Conservation (phyloP, 2,888 invertebrate genomes). For the Eucera pruinosa region DNA sequence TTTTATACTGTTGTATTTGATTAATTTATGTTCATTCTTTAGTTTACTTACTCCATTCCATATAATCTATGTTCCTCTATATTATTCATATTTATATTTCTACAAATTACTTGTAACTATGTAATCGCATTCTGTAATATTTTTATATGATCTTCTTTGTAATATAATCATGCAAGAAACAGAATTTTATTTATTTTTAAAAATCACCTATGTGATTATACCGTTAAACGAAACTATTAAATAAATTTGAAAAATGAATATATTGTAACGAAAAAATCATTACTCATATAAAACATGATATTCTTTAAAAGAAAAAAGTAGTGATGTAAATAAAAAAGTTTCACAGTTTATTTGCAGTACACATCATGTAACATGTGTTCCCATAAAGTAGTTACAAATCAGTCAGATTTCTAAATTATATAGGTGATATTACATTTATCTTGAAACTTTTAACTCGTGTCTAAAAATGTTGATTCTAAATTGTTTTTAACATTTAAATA, state of each 20-base stretch:
- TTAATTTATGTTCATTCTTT: conserved; percentile 18
- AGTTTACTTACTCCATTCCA: too few relatives aligned
- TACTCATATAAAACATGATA: conserved; percentile 19
- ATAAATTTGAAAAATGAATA: conserved; percentile 7
- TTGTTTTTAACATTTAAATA: conserved; percentile 8
- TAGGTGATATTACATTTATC: conserved; percentile 17
- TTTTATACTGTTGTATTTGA: conserved; percentile 18
- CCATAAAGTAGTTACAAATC: conserved; percentile 33
- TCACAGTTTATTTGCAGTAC: conserved; percentile 44
- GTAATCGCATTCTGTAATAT: conserved; percentile 14
- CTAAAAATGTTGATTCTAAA: conserved; percentile 10
- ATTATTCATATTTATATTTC: conserved; percentile 13
- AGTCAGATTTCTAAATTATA: conserved; percentile 25
- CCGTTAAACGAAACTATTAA: not conserved
- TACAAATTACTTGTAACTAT: conserved; percentile 13
- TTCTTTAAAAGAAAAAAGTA: conserved; percentile 28
- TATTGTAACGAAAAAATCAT: not conserved
- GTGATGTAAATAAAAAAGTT: conserved; percentile 30
- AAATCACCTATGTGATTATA: not conserved
- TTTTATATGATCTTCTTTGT: not conserved
- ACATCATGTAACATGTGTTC: conserved; percentile 15
- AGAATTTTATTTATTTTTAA: not conserved
- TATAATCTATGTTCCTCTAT: conserved; percentile 1
- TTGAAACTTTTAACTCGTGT: not conserved
- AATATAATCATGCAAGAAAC: too few relatives aligned